Evolutionary conservation across 2,888 invertebrate genomes (phyloP).

Genomic region (Melipona bicolor): DNA sequence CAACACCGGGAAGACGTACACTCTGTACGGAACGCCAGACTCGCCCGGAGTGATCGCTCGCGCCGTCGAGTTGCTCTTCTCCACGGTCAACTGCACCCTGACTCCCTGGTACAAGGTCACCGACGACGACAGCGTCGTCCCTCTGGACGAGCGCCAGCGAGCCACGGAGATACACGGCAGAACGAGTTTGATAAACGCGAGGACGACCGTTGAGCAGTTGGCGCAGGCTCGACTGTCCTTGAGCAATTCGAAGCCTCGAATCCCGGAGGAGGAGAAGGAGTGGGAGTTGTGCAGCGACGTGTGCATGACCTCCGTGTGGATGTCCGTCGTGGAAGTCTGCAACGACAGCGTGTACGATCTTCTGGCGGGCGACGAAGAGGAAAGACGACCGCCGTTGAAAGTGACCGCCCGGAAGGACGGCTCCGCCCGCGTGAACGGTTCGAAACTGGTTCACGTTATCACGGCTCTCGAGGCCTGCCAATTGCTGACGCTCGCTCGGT

Average conservation of each 20-base stretch:
- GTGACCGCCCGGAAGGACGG: constrained; percentile 82
- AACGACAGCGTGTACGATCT: constrained; percentile 96
- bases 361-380: constrained; percentile 85
- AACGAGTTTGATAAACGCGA: constrained; percentile 72
- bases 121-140: constrained; percentile 78
- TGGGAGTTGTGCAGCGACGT: constrained; percentile 57
- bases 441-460: constrained; percentile 88
- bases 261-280: neutral
- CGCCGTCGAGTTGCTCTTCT: constrained; percentile 86
- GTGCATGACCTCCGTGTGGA: constrained; percentile 87
- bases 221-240: constrained; percentile 54
- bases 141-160: constrained; percentile 80
- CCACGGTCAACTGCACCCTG: constrained; percentile 69
- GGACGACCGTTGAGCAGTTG: constrained; percentile 50
- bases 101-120: constrained; percentile 82
- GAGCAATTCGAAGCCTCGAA: constrained; percentile 36
- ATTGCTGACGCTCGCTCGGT: constrained; percentile 90
- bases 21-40: constrained; percentile 88
- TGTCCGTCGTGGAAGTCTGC: constrained; percentile 96
- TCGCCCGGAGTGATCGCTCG: constrained; percentile 89
- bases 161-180: constrained; percentile 74
- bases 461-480: constrained; percentile 92
- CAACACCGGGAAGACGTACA: constrained; percentile 95
- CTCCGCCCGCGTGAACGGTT: constrained; percentile 84
- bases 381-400: constrained; percentile 82